phyloP scores from a whole-genome alignment of 2,797 vertebrate genomes.

The Eupleurogrammus muticus region DNA sequence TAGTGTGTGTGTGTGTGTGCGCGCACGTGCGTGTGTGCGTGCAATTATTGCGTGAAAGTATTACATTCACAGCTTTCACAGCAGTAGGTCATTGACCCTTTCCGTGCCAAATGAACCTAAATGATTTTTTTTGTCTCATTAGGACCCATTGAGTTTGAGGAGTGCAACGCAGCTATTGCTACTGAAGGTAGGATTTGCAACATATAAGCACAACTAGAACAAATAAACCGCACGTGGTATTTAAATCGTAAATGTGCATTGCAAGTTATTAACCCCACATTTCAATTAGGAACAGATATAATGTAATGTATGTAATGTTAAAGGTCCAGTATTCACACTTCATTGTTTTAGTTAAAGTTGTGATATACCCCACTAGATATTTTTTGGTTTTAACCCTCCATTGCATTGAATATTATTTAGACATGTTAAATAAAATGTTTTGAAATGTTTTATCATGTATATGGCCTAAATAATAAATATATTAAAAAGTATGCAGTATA shows the following conservation, averaged over 20 bases:
- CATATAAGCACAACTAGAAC: neutral
- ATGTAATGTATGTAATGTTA: rapidly evolving
- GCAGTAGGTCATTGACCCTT: conserved; percentile 64
- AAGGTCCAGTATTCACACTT: no score
- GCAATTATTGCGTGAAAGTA: conserved; percentile 70
- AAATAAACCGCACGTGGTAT: neutral
- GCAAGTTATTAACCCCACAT: neutral
- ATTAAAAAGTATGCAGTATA: no score
- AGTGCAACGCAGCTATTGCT: conserved; percentile 91
- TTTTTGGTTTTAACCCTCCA: no score
- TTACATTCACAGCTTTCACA: conserved; percentile 65
- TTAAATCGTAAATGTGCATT: neutral
- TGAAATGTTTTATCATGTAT: no score
- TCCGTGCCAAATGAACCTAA: conserved; percentile 68
- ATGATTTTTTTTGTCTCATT: conserved; percentile 67
- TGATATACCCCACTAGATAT: no score
- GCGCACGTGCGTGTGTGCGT: conserved; percentile 49
- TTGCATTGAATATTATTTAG: no score
- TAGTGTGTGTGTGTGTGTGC: conserved; percentile 34
- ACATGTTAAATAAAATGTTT: no score
- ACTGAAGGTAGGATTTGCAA: conserved; percentile 88
- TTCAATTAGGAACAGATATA: neutral
- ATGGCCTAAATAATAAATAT: no score
- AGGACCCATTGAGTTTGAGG: conserved; percentile 98
- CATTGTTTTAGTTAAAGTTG: no score